Base-by-base conservation (phyloP, 2,888 invertebrate genomes). In the Gastrophysa polygoni region DNA sequence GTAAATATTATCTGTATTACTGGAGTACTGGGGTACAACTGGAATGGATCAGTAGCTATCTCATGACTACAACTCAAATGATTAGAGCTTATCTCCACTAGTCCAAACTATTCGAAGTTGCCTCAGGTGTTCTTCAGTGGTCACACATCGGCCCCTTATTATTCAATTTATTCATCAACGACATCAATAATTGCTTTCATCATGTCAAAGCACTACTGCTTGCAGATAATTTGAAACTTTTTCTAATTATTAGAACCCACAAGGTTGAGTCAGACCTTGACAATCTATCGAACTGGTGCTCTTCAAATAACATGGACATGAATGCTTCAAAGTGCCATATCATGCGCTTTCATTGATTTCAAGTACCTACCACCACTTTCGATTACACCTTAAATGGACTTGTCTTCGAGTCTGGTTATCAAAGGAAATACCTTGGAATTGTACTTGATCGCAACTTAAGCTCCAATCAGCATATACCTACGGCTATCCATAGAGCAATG, bases 1-100 rank as follows among this genome's bases (percentile, higher is more conserved):
- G 16, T 32, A 16, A 6, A 24, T n/a, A 17, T 47, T 21, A 57
- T 34, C 0, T 49, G 34, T 48, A 8, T n/a, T n/a, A n/a, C n/a
- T n/a, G n/a, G n/a, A n/a, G n/a, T n/a, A n/a, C n/a, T n/a, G n/a
- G n/a, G n/a, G 48, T 48, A 48, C 21, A 18, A 48, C 48, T 6
- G 48, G 20, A 48, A 20, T 48, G 48, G 48, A 48, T 48, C 48
- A 48, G 48, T 48, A 20, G 48, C 48, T 48, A 48, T 48, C 48
- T 48, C 10, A 48, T 24, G 21, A 48, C 16, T 20, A 20, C 2
- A 14, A 48, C 48, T 48, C 48, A 48, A 48, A 20, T 48, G 21
- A 20, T 48, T 48, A 48, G 48, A 48, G 48, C 48, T 21, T 18
- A 48, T 48, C 48, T 11, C 24, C 48, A 48, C 48, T 21, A 48